Evolutionary conservation across 35 echinoderm and acorn worm genomes (phyloP).

Genomic region (Ophioderma brevispina): DNA sequence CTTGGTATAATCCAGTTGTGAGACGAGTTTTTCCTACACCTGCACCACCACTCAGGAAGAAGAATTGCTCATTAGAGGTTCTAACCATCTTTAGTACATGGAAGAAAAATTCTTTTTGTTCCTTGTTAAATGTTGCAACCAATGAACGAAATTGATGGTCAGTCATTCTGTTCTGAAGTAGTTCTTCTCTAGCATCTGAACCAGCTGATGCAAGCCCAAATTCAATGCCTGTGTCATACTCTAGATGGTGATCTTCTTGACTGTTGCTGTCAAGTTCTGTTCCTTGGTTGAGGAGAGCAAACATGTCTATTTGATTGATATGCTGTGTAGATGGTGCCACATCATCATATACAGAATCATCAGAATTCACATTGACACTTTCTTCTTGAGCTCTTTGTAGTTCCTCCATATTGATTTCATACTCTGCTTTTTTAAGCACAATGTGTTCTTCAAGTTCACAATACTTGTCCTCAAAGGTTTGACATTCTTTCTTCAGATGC

Average conservation of each 20-base stretch:
- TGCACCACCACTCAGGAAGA: slow-evolving; percentile 25
- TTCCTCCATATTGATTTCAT: too few species aligned
- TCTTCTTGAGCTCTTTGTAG: too few species aligned
- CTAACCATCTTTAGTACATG: neutral
- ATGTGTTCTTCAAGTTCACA: neutral
- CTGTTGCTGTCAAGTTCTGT: neutral
- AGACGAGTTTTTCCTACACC: slow-evolving; percentile 20
- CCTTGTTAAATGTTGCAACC: neutral
- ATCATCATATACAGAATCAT: neutral
- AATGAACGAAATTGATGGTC: neutral
- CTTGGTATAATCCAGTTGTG: slow-evolving; percentile 13
- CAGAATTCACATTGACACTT: neutral
- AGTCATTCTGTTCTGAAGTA: neutral
- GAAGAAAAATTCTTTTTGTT: slow-evolving; percentile 30
- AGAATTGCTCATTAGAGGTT: neutral
- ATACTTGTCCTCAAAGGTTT: neutral
- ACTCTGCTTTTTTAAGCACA: neutral
- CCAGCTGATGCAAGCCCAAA: neutral
- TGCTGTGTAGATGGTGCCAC: neutral
- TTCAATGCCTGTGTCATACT: neutral
- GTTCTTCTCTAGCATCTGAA: neutral
- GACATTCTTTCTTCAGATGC: neutral
- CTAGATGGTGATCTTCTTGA: neutral
- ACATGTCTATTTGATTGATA: neutral
- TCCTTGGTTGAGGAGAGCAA: neutral